Evolutionary conservation across 1,140 invertebrate species (phyloP).

Genomic region (Hirudo medicinalis): DNA sequence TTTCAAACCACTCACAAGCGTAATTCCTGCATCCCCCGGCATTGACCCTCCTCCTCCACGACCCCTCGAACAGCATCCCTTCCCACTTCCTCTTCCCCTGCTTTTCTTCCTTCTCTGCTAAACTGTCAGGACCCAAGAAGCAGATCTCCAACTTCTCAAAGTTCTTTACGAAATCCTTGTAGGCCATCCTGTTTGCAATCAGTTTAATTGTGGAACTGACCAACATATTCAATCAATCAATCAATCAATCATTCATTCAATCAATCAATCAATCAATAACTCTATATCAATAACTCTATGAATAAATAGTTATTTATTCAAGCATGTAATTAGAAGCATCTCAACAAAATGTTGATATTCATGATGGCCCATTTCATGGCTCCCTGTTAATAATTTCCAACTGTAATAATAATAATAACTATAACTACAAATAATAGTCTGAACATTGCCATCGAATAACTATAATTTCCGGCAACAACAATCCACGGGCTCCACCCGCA

Average conservation of each 20-base stretch:
- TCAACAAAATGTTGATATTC: too few species aligned
- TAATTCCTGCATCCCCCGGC: constrained; percentile 94
- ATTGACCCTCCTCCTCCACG: constrained; percentile 76
- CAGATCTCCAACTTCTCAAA: constrained; percentile 64
- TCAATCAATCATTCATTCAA: background rate
- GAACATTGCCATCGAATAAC: background rate
- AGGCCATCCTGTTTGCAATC: constrained; percentile 51
- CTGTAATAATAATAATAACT: background rate
- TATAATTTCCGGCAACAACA: background rate
- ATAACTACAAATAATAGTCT: background rate
- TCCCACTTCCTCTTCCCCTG: constrained; percentile 30
- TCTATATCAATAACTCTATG: background rate
- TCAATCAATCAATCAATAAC: background rate
- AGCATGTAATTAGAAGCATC: too few species aligned
- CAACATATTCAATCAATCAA: background rate
- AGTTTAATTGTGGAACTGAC: background rate
- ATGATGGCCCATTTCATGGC: too few species aligned
- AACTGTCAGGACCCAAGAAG: constrained; percentile 78
- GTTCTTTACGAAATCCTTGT: constrained; percentile 46
- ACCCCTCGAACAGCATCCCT: constrained; percentile 59
- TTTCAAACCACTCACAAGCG: constrained; percentile 46
- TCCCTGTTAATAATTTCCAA: too few species aligned
- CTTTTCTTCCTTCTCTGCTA: constrained; percentile 50
- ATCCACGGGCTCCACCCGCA: background rate
- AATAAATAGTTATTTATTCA: too few species aligned